Evolutionary conservation across 2,888 invertebrate species (phyloP).

Genomic region (Brenthis hecate): DNA sequence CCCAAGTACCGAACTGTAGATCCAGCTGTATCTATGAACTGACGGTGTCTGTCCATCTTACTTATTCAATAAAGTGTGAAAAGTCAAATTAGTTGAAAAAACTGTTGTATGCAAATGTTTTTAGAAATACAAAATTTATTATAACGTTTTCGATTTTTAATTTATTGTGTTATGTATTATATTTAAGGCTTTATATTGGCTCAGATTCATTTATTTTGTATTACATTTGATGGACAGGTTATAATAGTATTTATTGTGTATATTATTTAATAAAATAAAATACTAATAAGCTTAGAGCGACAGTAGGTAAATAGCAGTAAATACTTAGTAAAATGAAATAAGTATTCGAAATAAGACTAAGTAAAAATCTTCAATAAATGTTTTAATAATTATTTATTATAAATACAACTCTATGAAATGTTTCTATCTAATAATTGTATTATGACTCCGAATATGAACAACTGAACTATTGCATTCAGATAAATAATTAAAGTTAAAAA

Average conservation of each 20-base stretch:
- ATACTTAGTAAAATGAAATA: slow-evolving; percentile 15
- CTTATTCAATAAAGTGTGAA: slow-evolving; percentile 52
- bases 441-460: too few species aligned
- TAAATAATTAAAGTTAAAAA: too few species aligned
- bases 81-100: slow-evolving; percentile 68
- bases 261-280: slow-evolving; percentile 19
- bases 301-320: slow-evolving; percentile 20
- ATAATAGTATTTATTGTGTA: slow-evolving; percentile 23
- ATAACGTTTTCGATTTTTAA: slow-evolving; percentile 66
- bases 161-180: slow-evolving; percentile 40
- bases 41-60: slow-evolving; percentile 49
- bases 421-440: too few species aligned
- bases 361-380: slow-evolving; percentile 2
- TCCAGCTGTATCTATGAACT: slow-evolving; percentile 69
- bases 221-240: slow-evolving; percentile 15
- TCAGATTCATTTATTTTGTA: slow-evolving; percentile 15
- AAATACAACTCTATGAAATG: neutral
- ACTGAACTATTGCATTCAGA: too few species aligned
- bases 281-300: slow-evolving; percentile 26
- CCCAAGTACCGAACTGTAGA: slow-evolving; percentile 91
- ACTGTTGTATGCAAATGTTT: slow-evolving; percentile 76
- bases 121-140: slow-evolving; percentile 79
- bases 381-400: neutral
- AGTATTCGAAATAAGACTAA: slow-evolving; percentile 12
- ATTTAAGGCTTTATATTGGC: slow-evolving; percentile 19